Evolutionary conservation across 92 coral and sea anemone species (phyloP).

Genomic region (Epizoanthus ramosus): DNA sequence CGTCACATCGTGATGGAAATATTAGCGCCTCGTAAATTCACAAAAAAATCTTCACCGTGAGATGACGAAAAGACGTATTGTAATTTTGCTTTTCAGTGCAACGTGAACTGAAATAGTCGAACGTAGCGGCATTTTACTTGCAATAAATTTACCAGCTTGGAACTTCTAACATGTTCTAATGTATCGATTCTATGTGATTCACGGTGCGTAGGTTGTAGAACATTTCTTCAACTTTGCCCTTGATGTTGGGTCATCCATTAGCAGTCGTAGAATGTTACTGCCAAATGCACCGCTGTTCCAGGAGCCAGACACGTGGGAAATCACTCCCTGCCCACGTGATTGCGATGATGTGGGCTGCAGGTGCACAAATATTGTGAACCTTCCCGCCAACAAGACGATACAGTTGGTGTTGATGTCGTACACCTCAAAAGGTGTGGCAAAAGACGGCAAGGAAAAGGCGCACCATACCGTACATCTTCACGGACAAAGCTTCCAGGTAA

Average conservation of each 20-base stretch:
- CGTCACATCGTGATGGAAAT: no score
- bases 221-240: conserved; percentile 50
- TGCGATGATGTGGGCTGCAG: conserved; percentile 47
- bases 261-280: conserved; percentile 36
- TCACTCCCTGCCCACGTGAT: conserved; percentile 47
- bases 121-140: no score
- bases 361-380: conserved; percentile 57
- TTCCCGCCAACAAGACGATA: conserved; percentile 60
- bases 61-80: no score
- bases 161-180: no score
- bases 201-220: conserved; percentile 8
- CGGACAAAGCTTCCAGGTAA: conserved; percentile 65
- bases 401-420: conserved; percentile 62
- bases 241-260: conserved; percentile 51
- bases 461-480: conserved; percentile 65
- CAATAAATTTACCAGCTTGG: no score
- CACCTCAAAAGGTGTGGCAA: background rate
- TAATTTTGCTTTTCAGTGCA: no score
- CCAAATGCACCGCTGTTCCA: conserved; percentile 61
- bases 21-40: no score
- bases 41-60: no score
- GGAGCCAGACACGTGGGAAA: conserved; percentile 57
- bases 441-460: background rate
- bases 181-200: background rate
- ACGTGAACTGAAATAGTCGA: no score